Base-by-base conservation (phyloP, 2,113 vertebrate species). In the Oncorhynchus kisutch region DNA sequence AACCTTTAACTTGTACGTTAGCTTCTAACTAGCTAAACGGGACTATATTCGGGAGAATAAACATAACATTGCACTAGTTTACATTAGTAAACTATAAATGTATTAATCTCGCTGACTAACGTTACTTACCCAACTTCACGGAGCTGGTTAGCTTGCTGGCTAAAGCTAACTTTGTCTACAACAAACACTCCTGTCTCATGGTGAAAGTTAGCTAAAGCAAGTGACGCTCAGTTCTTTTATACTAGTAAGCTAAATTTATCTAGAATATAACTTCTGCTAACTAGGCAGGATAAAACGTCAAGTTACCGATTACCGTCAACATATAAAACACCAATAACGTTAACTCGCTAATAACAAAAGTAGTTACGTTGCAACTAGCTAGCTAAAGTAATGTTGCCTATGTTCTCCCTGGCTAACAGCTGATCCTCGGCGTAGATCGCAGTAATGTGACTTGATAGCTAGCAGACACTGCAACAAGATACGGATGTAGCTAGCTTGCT, bases 321-420 rank as follows among this genome's bases (percentile, higher is more conserved):
- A 27, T n/a, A 54, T 24, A 14, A 29, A 68, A 20, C 25, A 20
- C 54, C 24, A 22, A 48, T 34, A 31, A 22, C 24, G 34, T 27
- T 14, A 24, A 7, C 22, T 4, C 8, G 7, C 62, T 13, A 16
- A 22, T 12, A 8, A 27, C 11, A n/a, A n/a, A 22, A 8, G 1
- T 22, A 20, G 1, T 25, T 51, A 62, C 24, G 22, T 12, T 45
- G 2, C 64, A 76, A 82, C 82, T 89, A 89, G 89, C 84, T 85
- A 48, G 9, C 81, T 87, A 81, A 69, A 76, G 73, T 34, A 34
- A 16, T 75, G 84, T 76, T 12, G 77, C 79, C 67, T 77, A 71
- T 75, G 51, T 84, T 73, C 90, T 87, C 86, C 81, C 79, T 73
- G 60, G 70, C 66, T 72, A 90, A 90, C 91, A 92, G 91, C 89